phyloP scores from a whole-genome alignment of 2,113 vertebrate genomes.

The Channa maculata region DNA sequence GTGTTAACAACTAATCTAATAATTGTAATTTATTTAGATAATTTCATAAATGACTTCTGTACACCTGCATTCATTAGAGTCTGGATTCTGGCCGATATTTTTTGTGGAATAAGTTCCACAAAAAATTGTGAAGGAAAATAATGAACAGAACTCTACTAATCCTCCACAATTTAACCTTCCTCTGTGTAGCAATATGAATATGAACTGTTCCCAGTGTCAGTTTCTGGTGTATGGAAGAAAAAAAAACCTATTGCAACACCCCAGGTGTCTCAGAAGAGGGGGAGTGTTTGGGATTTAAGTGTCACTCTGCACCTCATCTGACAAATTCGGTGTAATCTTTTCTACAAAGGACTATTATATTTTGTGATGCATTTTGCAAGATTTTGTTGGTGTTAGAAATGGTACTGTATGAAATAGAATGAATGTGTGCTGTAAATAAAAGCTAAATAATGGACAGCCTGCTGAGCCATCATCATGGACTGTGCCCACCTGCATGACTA shows the following conservation, averaged over 20 bases:
- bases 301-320: background rate
- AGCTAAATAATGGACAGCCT: conserved; percentile 19
- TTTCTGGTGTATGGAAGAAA: background rate
- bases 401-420: conserved; percentile 8
- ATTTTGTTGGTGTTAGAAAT: conserved; percentile 12
- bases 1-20: background rate
- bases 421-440: conserved; percentile 16
- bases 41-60: background rate
- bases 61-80: background rate
- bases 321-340: conserved; percentile 24
- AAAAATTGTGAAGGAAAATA: background rate
- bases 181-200: conserved; percentile 1
- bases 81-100: background rate
- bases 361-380: background rate
- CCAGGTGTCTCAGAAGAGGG: background rate
- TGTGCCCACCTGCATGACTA: conserved; percentile 43
- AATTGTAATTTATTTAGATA: background rate
- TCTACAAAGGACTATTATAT: background rate
- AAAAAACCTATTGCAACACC: background rate
- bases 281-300: conserved; percentile 16
- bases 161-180: background rate
- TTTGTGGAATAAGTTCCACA: too few relatives aligned
- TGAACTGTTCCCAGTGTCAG: background rate
- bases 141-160: background rate
- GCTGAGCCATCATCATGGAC: conserved; percentile 22